phyloP scores from a whole-genome alignment of 2,888 invertebrate genomes.

The Cremastinae sp. region DNA sequence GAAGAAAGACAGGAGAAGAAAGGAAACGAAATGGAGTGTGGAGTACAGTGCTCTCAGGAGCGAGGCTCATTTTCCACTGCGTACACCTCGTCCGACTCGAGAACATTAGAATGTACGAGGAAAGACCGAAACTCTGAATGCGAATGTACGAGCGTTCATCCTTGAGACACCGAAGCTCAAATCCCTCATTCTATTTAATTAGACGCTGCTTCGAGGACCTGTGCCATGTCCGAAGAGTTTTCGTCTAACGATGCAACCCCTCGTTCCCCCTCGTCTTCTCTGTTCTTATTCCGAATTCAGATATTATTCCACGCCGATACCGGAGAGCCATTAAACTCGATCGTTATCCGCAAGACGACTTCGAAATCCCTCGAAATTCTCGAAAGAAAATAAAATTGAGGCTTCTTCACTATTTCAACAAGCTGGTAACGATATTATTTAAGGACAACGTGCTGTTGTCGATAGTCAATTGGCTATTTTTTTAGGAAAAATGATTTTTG shows the following conservation, averaged over 20 bases:
- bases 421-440: too few species aligned
- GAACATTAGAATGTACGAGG: conserved; percentile 47
- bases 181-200: conserved; percentile 61
- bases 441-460: too few species aligned
- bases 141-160: conserved; percentile 35
- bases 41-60: conserved; percentile 34
- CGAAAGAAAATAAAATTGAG: too few species aligned
- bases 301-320: conserved; percentile 44
- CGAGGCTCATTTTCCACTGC: not conserved
- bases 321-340: conserved; percentile 8
- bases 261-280: conserved; percentile 24
- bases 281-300: conserved; percentile 27
- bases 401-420: too few species aligned
- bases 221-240: conserved; percentile 45
- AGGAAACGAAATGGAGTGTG: conserved; percentile 19
- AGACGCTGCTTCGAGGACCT: conserved; percentile 49
- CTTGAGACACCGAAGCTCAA: conserved; percentile 52
- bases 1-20: conserved; percentile 33
- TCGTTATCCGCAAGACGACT: conserved; percentile 7
- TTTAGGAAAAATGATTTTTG: too few species aligned
- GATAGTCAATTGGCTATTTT: too few species aligned
- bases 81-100: conserved; percentile 35
- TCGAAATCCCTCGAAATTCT: not conserved
- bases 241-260: conserved; percentile 48
- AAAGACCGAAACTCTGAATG: conserved; percentile 28